Percentiles rank a stretch among this genome's conserved stretches.
These are phyloP conservation scores for Chrysocyon brachyurus DNA, from an alignment of 2,797 vertebrate genomes.

Conservation along the genomic window DNA sequence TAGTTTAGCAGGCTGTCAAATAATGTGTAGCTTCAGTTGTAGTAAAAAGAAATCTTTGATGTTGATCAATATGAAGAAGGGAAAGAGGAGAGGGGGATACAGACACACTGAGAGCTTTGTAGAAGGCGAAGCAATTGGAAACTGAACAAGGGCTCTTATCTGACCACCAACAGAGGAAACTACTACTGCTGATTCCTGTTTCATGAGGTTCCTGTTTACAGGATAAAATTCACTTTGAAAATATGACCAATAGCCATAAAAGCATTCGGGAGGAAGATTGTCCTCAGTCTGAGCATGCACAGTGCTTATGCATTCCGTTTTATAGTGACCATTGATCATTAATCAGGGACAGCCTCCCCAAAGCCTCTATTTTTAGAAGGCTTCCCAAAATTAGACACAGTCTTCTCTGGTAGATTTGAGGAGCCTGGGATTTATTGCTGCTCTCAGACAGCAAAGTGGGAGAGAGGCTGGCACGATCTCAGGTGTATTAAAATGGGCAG, in stretches of 20 bases:
- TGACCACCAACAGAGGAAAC: neutral
- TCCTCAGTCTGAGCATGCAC: neutral
- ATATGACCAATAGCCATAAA: neutral
- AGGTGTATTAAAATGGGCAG: neutral
- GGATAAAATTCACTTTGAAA: neutral
- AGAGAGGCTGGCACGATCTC: neutral
- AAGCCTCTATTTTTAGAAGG: neutral
- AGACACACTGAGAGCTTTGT: neutral
- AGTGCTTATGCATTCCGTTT: neutral
- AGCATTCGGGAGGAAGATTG: accelerated
- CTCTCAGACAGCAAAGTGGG: no score
- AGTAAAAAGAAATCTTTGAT: neutral
- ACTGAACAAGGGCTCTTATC: neutral
- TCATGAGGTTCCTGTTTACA: neutral
- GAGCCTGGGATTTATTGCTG: no score
- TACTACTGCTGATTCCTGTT: neutral
- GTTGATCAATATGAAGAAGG: neutral
- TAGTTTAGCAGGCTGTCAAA: no score
- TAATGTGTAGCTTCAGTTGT: neutral
- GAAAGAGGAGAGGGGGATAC: neutral
- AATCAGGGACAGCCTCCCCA: neutral
- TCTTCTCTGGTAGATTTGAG: neutral
- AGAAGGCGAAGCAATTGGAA: neutral
- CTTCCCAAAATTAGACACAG: neutral
- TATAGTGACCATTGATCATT: neutral